Percentiles rank a stretch among this genome's conserved stretches.
phyloP scores from a whole-genome alignment of 2,113 vertebrate species.

The Prunella himalayana region DNA sequence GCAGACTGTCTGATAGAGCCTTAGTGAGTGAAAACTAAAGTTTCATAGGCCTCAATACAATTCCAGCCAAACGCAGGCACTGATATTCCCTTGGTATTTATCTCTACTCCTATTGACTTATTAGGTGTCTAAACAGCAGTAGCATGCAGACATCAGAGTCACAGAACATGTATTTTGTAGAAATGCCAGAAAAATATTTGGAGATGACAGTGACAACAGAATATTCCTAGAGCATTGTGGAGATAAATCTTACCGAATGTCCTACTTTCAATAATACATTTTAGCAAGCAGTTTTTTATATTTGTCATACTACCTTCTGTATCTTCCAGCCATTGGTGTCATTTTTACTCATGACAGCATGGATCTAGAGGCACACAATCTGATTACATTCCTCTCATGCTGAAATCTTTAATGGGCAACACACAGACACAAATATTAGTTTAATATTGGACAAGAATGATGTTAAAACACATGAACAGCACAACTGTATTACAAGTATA shows the following conservation, averaged over 20 bases:
- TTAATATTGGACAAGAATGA: neutral
- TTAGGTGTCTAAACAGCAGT: constrained; percentile 26
- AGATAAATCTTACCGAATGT: neutral
- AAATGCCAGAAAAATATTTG: neutral
- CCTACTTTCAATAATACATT: neutral
- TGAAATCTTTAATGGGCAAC: neutral
- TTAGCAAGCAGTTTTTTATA: neutral
- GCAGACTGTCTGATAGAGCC: neutral
- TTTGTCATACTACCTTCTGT: neutral
- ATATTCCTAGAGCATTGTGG: neutral
- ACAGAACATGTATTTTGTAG: neutral
- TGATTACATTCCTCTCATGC: neutral
- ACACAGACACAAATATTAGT: neutral
- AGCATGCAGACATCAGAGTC: neutral
- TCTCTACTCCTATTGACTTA: constrained; percentile 16
- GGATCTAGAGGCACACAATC: neutral
- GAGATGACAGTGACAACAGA: neutral
- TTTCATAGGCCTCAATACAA: neutral
- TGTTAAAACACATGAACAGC: neutral
- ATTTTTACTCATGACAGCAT: neutral
- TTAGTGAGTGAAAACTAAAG: neutral
- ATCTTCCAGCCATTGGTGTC: neutral
- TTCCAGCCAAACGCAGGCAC: neutral
- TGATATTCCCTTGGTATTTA: neutral
- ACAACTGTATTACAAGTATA: neutral